Conservation (phyloP, 2,797 vertebrate genomes). For the Erithacus rubecula region DNA sequence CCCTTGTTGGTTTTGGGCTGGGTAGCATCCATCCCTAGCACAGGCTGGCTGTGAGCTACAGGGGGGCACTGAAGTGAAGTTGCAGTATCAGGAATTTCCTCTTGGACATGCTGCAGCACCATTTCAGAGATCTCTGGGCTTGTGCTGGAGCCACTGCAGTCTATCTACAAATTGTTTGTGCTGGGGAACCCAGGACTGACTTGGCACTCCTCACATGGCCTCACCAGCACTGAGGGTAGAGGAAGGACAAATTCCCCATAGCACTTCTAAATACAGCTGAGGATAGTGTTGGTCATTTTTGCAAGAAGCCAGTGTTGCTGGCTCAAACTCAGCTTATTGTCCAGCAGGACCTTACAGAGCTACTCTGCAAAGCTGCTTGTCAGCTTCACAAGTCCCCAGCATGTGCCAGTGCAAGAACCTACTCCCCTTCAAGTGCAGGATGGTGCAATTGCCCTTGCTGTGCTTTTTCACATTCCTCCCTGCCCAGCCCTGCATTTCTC, state of each 20-base stretch:
- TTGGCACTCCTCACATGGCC: neutral
- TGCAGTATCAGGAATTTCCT: neutral
- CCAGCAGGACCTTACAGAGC: neutral
- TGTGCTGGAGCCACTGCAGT: neutral
- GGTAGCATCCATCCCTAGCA: neutral
- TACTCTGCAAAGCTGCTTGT: neutral
- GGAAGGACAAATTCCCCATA: neutral
- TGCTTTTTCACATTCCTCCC: neutral
- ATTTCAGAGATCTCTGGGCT: neutral
- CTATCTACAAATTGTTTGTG: neutral
- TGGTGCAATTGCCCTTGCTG: neutral
- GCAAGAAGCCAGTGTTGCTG: neutral
- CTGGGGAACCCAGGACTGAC: neutral
- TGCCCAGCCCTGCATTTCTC: neutral
- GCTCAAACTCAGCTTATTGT: neutral
- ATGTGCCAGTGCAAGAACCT: fast-evolving
- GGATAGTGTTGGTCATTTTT: neutral
- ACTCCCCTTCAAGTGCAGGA: neutral
- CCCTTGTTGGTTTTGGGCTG: neutral
- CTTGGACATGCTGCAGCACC: neutral
- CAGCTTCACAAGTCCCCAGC: neutral
- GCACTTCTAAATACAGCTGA: neutral
- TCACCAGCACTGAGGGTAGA: neutral
- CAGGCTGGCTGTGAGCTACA: fast-evolving
- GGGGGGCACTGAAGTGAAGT: neutral